Evolutionary conservation across 2,888 invertebrate genomes (phyloP).

Genomic region (Morinoia aosen): DNA sequence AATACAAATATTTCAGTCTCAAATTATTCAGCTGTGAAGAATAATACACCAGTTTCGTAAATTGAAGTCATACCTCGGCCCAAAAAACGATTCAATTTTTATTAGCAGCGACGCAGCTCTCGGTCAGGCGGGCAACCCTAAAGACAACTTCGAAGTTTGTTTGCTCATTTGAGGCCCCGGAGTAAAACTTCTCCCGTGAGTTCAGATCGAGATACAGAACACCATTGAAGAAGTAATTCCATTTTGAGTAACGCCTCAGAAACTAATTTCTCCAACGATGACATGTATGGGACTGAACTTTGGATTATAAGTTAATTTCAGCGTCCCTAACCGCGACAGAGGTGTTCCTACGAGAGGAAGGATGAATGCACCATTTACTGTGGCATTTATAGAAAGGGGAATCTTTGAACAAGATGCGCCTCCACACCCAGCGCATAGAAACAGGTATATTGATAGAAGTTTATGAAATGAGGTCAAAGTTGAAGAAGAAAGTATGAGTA

Average conservation of each 20-base stretch:
- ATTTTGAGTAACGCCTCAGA: not conserved
- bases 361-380: too few relatives aligned
- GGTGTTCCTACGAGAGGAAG: too few relatives aligned
- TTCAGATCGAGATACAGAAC: not conserved
- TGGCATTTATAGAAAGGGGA: too few relatives aligned
- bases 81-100: not conserved
- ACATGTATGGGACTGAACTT: too few relatives aligned
- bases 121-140: not conserved
- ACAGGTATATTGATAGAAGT: too few relatives aligned
- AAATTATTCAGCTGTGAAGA: not conserved
- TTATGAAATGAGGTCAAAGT: too few relatives aligned
- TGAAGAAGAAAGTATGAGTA: too few relatives aligned
- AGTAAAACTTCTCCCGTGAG: not conserved
- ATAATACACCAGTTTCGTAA: not conserved
- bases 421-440: too few relatives aligned
- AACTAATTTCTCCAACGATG: not conserved
- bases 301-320: too few relatives aligned
- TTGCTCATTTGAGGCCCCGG: not conserved
- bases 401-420: too few relatives aligned
- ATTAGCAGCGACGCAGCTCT: not conserved
- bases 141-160: not conserved
- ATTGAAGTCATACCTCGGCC: not conserved
- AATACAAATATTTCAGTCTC: not conserved
- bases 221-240: not conserved
- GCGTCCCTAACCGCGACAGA: too few relatives aligned